These are phyloP conservation scores for Nomada lathburiana DNA, from an alignment of 2,888 invertebrate genomes.

Conservation along the genomic window DNA sequence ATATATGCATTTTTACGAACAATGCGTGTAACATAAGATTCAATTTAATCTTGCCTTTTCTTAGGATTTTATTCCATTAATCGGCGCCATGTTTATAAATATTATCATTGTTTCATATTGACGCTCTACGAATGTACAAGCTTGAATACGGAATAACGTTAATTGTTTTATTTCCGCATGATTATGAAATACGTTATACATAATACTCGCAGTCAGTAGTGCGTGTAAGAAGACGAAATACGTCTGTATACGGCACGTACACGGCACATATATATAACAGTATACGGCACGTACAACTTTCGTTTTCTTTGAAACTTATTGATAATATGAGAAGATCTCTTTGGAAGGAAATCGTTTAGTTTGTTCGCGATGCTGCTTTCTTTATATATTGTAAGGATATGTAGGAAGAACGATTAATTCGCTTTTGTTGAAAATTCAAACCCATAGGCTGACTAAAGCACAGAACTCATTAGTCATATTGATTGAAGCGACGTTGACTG, in stretches of 20 bases:
- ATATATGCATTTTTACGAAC: background rate
- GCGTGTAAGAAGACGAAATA: slow-evolving; percentile 6
- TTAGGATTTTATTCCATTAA: background rate
- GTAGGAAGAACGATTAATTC: background rate
- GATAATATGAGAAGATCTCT: background rate
- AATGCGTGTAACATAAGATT: background rate
- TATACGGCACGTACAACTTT: background rate
- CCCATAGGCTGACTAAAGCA: background rate
- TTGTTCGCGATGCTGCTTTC: background rate
- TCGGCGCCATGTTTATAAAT: too few species aligned
- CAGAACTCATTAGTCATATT: background rate
- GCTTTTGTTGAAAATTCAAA: background rate
- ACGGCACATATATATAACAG: too few species aligned
- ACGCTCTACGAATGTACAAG: too few species aligned
- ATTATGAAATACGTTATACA: slow-evolving; percentile 4
- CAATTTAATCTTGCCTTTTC: background rate
- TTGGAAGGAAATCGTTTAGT: background rate
- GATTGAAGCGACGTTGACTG: background rate
- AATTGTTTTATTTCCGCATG: background rate
- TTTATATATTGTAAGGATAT: too few species aligned
- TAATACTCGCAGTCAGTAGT: background rate
- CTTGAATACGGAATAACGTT: background rate
- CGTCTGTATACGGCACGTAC: background rate
- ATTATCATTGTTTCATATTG: too few species aligned
- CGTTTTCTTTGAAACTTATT: background rate